Conservation (phyloP, 2,797 vertebrate species). For the Pangasius krempfi region DNA sequence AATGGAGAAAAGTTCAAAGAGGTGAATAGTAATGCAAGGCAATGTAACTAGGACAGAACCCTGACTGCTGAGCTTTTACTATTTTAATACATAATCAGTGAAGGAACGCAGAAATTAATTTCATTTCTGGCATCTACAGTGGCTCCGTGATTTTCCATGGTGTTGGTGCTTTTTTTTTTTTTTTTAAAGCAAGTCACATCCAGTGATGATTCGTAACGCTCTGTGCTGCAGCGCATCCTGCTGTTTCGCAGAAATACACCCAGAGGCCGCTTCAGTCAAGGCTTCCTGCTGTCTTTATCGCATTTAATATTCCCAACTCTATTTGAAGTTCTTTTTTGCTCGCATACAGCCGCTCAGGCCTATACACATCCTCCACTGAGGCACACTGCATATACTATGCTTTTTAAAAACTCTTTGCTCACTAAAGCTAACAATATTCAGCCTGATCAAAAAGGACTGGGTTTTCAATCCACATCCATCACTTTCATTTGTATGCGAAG, state of each 20-base stretch:
- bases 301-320: conserved; percentile 46
- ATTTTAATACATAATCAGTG: not conserved
- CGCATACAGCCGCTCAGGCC: conserved; percentile 20
- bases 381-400: not conserved
- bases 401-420: conserved; percentile 11
- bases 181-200: conserved; percentile 27
- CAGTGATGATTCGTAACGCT: conserved; percentile 17
- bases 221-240: conserved; percentile 12
- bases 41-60: not conserved
- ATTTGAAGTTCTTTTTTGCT: conserved; percentile 42
- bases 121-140: not conserved
- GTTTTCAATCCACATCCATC: conserved; percentile 24
- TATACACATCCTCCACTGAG: conserved; percentile 1
- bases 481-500: conserved; percentile 56
- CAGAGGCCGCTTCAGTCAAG: conserved; percentile 32
- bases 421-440: conserved; percentile 20
- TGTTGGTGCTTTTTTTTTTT: not conserved
- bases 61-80: not conserved
- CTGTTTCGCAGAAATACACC: conserved; percentile 30
- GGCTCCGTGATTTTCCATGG: not conserved
- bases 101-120: conserved; percentile 2
- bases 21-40: not conserved
- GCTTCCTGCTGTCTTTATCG: conserved; percentile 44
- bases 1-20: not conserved
- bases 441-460: conserved; percentile 35